These are phyloP conservation scores for Neolamprologus kungweensis DNA, from an alignment of 2,113 vertebrate genomes.

Conservation along the genomic window DNA sequence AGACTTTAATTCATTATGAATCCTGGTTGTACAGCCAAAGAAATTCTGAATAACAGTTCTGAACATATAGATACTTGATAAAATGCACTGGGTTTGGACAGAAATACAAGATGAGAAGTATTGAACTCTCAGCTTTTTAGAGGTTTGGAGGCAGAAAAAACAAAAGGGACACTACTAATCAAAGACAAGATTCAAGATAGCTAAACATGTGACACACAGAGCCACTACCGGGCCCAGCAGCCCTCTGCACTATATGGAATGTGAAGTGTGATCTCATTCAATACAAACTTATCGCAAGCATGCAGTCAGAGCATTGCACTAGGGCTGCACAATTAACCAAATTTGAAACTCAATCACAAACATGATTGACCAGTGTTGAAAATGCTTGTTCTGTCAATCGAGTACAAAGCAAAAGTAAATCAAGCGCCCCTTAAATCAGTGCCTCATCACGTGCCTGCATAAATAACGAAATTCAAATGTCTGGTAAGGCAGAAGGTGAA, in stretches of 20 bases:
- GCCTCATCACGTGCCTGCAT: neutral
- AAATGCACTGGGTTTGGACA: neutral
- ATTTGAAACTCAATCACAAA: neutral
- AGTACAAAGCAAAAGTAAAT: neutral
- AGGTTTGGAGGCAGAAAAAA: neutral
- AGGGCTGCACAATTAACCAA: neutral
- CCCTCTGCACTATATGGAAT: neutral
- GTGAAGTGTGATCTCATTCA: neutral
- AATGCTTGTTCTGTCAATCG: neutral
- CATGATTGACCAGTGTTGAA: neutral
- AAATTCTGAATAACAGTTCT: neutral
- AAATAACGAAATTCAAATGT: neutral
- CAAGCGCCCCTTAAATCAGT: neutral
- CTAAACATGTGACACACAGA: neutral
- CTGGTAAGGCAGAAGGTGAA: neutral
- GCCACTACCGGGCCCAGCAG: neutral
- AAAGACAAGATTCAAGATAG: neutral
- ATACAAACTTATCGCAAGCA: neutral
- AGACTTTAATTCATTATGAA: neutral
- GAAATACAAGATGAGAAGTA: neutral
- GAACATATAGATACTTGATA: neutral
- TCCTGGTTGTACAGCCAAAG: neutral
- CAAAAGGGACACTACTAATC: neutral
- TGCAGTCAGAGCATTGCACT: neutral
- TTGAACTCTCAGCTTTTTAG: neutral